Base-by-base conservation (phyloP, 2,888 invertebrate species). In the Acleris holmiana region DNA sequence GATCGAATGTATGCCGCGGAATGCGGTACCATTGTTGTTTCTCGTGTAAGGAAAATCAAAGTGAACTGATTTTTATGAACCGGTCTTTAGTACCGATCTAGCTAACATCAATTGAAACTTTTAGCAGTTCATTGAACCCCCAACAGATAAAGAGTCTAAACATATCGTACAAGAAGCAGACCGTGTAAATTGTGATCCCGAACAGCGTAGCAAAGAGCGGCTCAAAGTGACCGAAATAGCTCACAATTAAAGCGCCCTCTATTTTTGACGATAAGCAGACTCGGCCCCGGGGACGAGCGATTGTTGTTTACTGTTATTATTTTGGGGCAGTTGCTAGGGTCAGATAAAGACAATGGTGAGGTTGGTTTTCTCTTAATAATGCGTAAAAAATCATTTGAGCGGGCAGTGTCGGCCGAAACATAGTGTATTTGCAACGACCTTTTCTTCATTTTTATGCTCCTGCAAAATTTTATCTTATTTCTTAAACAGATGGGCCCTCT, bases 231-330 rank as follows among this genome's bases (percentile, higher is more conserved):
- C 76, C 55, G 68, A 74, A 79, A 83, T 84, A 84, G 79, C 72
- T 57, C 72, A 79, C 86, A 84, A 85, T 85, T 83, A 85, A 80
- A 82, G 69, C 69, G 68, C 69, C 73, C 68, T 21, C 78, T 86
- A 85, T 86, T 85, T 84, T 79, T 78, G 83, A 85, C 79, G 74
- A 73, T 75, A 80, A 79, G 72, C 85, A 84, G 86, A 73, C 71
- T 56, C 63, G 19, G 40, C 69, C 18, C 41, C 19, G 25, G 61
- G 54, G 48, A 61, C 7, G 8, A 29, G 56, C 46, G 56, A 46
- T 56, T 25, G 46, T 47, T 57, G 44, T 54, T 44, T 54, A 55
- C 10, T 15, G 55, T 54, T 54, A 54, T 54, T 41, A 41, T 40
- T 53, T 23, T n/a, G 54, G 54, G 35, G 19, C 47, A 19, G 47